Base-by-base conservation (phyloP, 1,140 invertebrate species). In the Aphis craccivora region DNA sequence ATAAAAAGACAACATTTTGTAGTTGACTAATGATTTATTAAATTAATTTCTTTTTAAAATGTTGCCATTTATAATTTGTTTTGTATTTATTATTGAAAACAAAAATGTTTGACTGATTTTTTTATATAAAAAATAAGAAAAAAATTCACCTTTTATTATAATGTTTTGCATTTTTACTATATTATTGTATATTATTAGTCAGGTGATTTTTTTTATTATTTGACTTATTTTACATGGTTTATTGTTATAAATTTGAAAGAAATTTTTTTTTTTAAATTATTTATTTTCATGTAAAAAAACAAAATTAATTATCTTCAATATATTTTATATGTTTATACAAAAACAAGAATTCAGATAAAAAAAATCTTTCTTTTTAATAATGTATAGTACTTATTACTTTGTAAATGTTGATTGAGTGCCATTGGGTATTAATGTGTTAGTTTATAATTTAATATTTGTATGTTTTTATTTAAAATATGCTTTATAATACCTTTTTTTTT, bases 61-160 rank as follows among this genome's bases (percentile, higher is more conserved):
- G 48, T 89, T 51, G 88, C 88, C 88, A 89, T 89, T 89, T 89
- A 55, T 89, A 3, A 55, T 53, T 89, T 55, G 55, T 53, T 40
- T 89, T 55, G 35, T 89, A 89, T 40, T 89, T n/a, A 89, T 55
- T 89, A n/a, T 88, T 89, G 2, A 53, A 53, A 89, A 89, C 48
- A 53, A 89, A 53, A 35, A 37, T 89, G 23, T 89, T 89, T 89
- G 88, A 89, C 88, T 89, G 88, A 89, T 89, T 89, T 89, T 51
- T 89, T 89, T 55, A 51, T 51, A 1, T 88, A 89, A 2, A 55
- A 20, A 23, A 8, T 88, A 88, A 89, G 30, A 7, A 35, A 23
- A 89, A 23, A 89, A 37, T 40, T 35, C 37, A 86, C 30, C 14
- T 86, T 45, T 86, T 86, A 43, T 40, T 43, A 23, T 43, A 84